Percentiles rank a stretch among this genome's conserved stretches.
These are phyloP conservation scores for Eretmochelys imbricata DNA, from an alignment of 2,113 vertebrate species.

Conservation along the genomic window DNA sequence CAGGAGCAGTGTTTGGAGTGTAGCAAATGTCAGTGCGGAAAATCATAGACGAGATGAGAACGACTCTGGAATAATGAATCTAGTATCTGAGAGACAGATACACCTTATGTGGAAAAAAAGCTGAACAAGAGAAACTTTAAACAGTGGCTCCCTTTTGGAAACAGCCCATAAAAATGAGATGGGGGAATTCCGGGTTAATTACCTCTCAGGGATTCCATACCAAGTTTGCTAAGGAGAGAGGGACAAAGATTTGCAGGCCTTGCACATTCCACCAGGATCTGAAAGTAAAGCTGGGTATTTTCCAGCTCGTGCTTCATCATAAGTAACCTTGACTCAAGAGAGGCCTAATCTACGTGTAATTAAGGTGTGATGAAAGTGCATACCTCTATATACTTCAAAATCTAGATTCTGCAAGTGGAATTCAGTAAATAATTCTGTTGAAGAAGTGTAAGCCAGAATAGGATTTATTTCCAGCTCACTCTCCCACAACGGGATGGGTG, in stretches of 20 bases:
- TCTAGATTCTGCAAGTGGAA: slow-evolving; percentile 36
- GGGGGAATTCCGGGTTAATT: slow-evolving; percentile 3
- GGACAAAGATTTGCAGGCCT: not conserved
- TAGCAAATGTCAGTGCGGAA: not conserved
- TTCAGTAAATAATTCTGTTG: slow-evolving; percentile 24
- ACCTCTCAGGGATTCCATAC: not conserved
- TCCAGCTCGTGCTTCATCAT: slow-evolving; percentile 19
- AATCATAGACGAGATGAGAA: not conserved
- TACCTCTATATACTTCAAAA: not conserved
- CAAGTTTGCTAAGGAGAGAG: slow-evolving; percentile 20
- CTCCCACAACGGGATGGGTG: not conserved
- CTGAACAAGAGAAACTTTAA: not conserved
- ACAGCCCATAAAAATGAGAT: slow-evolving; percentile 22
- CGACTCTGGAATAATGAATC: slow-evolving; percentile 27
- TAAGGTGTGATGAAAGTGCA: slow-evolving; percentile 14
- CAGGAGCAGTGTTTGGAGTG: not conserved
- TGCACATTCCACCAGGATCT: slow-evolving; percentile 21
- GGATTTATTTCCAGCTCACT: not conserved
- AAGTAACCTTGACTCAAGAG: not conserved
- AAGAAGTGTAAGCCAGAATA: slow-evolving; percentile 25
- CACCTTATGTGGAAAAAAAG: slow-evolving; percentile 16
- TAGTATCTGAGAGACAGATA: slow-evolving; percentile 21
- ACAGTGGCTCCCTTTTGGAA: slow-evolving; percentile 31
- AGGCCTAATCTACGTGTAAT: slow-evolving; percentile 47
- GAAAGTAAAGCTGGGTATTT: slow-evolving; percentile 18